Base-by-base conservation (phyloP, 2,113 vertebrate species). In the Pseudopipra pipra region DNA sequence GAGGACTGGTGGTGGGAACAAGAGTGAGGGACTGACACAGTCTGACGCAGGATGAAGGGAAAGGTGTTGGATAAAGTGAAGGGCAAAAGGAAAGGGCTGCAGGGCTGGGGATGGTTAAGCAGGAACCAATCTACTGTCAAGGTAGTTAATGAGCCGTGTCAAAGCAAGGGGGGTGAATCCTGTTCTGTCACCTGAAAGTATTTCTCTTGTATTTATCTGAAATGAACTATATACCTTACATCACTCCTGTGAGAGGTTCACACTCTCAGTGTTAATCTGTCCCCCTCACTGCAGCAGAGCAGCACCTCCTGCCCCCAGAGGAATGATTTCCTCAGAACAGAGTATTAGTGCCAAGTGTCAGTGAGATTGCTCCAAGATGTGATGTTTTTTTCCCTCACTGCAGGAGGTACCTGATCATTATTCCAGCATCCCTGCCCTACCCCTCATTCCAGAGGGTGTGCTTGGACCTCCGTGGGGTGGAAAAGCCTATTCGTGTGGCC, bases 401-500 rank as follows among this genome's bases (percentile, higher is more conserved):
- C 68, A 97, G 97, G 92, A 97, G 87, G 76, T 97, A 98, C 70
- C 46, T 97, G 93, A 95, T 97, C 47, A 62, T 94, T 8, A 8
- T 97, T 65, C 97, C 97, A 61, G 97, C 97, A 54, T 62, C 61
- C 27, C 90, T 98, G 33, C 75, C 85, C 51, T 96, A 97, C 52
- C 97, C 96, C 24, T 97, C 96, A 51, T 87, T 85, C 61, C 95
- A 97, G 92, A 96, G 95, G 12, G 93, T 85, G 11, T 97, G 96
- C 76, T 86, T 98, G 89, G 97, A 98, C 68, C 90, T 98, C 41
- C 96, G 85, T 56, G 95, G 95, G 15, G 35, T 96, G 31, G 90
- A 95, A 54, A 97, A 95, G 65, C 92, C 95, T 8, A 5, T 88
- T 81, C 93, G 76, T 33, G 96, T 97, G 65, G 79, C 79, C 47